A percentile compares a stretch with the other conserved stretches of the same genome.
Conservation (phyloP, 2,113 vertebrate species). For the Scytalopus superciliaris region DNA sequence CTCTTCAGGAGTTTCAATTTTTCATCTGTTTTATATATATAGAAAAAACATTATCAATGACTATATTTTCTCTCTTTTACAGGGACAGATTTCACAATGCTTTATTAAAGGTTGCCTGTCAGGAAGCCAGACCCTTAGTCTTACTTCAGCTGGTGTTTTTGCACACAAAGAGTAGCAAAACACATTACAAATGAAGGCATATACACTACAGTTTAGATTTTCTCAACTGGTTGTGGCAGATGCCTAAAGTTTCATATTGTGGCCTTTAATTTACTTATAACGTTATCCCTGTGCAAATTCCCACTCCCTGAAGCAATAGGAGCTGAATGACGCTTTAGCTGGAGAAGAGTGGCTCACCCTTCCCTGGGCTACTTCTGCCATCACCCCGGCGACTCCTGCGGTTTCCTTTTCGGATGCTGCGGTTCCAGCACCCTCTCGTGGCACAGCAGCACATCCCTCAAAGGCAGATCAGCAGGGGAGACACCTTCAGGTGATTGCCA, state of each 20-base stretch:
- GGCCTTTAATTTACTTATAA: not conserved
- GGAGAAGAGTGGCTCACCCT: not conserved
- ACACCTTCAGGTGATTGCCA: not conserved
- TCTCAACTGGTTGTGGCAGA: not conserved
- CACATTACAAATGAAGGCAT: not conserved
- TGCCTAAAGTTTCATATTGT: not conserved
- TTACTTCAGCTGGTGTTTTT: not conserved
- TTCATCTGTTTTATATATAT: conserved; percentile 19
- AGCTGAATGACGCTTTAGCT: not conserved
- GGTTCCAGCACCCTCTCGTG: not conserved
- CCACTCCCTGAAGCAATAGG: not conserved
- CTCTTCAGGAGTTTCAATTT: conserved; percentile 49
- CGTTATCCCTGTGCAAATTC: not conserved
- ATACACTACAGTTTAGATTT: not conserved
- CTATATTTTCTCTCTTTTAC: not conserved
- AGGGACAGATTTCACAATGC: not conserved
- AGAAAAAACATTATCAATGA: not conserved
- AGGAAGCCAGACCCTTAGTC: not conserved
- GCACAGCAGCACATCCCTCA: not conserved
- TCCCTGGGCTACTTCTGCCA: not conserved
- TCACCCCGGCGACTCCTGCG: not conserved
- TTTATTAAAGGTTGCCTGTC: not conserved
- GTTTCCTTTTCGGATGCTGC: accelerated
- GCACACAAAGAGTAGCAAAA: not conserved
- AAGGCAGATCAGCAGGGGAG: not conserved